Evolutionary conservation across 2,113 vertebrate genomes (phyloP).

Genomic region (Numida meleagris): DNA sequence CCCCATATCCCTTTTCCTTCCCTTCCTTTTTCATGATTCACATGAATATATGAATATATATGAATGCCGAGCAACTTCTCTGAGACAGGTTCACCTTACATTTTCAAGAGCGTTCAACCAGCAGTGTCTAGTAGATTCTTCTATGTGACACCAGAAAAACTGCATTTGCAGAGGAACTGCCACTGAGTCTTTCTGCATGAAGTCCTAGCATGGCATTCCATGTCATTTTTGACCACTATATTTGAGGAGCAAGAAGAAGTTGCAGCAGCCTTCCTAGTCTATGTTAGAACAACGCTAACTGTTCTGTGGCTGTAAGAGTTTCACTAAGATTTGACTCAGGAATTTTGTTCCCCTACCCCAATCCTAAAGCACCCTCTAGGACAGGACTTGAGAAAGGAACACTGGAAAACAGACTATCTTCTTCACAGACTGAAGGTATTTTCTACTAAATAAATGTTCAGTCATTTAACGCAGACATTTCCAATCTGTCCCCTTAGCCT

Average conservation of each 20-base stretch:
- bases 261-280: background rate
- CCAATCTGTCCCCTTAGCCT: background rate
- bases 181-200: background rate
- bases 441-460: background rate
- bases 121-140: background rate
- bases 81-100: background rate
- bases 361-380: background rate
- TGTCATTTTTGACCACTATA: background rate
- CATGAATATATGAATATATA: background rate
- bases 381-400: background rate
- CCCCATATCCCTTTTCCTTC: too few relatives aligned
- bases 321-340: background rate
- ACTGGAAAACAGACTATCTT: background rate
- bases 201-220: background rate
- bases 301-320: background rate
- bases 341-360: fast-evolving
- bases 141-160: background rate
- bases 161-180: background rate
- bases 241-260: background rate
- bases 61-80: background rate
- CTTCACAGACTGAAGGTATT: background rate
- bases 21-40: too few relatives aligned
- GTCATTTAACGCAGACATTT: background rate
- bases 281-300: background rate
- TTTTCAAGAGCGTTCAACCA: background rate